Evolutionary conservation across 1,140 invertebrate genomes (phyloP), one percentile per base, ranked within the genome.

Genomic region (Camponotus floridanus): DNA sequence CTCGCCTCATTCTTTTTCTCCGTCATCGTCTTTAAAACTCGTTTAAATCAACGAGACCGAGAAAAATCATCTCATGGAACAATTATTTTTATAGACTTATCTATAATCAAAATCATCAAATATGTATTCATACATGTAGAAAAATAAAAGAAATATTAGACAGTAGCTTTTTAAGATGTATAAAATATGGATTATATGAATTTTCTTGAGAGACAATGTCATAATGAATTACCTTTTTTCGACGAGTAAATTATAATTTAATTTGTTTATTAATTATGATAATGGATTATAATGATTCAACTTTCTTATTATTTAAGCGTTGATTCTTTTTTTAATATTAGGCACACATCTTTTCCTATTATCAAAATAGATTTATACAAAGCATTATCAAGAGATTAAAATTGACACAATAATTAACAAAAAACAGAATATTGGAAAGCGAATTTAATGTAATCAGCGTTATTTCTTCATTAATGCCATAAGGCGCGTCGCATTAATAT

Each of bases 401-500:
- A 55, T 33, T 6, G 13, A 26, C 18, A 7, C 55, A n/a, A 62
- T 62, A 21, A 83, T 83, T 68, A 42, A 15, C 2, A 21, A 21
- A 9, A 61, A 36, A 13, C 9, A 45, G 11, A 48, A 45, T 36
- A 73, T 59, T 8, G 67, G 26, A 39, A 39, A 31, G 33, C 11
- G 18, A 13, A 31, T 55, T 80, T 68, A 68, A 48, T 45, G 9
- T n/a, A 42, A 80, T 13, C 6, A 15, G 48, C 45, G 2, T 79
- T 39, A 7, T 74, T 83, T 62, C 26, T 74, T 83, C 79, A 73
- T 73, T 83, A 83, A 83, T 71, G 48, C 33, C 65, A 18, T n/a
- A 86, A 88, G 89, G 83, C 45, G 86, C 74, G 83, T 71, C 88
- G 48, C 86, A 91, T 91, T 90, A 90, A 91, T 91, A 91, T 91